Percentiles rank a stretch among this genome's conserved stretches.
phyloP scores from a whole-genome alignment of 2,888 invertebrate species.

The Tetragonisca angustula region DNA sequence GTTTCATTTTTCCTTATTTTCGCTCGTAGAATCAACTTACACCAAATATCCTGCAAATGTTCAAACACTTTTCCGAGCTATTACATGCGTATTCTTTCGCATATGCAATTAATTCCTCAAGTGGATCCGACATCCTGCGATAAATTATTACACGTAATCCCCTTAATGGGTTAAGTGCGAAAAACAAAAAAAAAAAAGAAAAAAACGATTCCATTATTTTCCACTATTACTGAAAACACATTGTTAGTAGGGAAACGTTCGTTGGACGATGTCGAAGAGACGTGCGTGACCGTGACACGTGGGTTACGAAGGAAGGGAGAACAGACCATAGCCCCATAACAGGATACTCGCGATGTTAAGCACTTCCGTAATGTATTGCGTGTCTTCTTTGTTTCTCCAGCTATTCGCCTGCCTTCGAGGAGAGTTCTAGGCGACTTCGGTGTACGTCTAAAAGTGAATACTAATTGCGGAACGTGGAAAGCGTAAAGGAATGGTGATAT shows the following conservation, averaged over 20 bases:
- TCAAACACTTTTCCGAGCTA: too few species aligned
- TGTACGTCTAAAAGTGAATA: conserved; percentile 22
- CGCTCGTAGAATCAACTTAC: too few species aligned
- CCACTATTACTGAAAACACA: conserved; percentile 61
- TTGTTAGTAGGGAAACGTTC: conserved; percentile 14
- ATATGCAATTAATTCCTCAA: too few species aligned
- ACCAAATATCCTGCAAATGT: too few species aligned
- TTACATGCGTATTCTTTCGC: too few species aligned
- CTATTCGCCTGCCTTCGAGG: conserved; percentile 3
- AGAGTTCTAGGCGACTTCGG: conserved; percentile 28
- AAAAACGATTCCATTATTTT: conserved; percentile 51
- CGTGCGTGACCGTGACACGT: conserved; percentile 65
- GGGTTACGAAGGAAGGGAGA: conserved; percentile 48
- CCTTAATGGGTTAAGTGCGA: conserved; percentile 12
- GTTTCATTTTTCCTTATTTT: too few species aligned
- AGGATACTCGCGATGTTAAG: conserved; percentile 48
- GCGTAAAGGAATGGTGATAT: conserved; percentile 16
- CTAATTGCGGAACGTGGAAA: conserved; percentile 28
- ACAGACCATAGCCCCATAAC: conserved; percentile 41
- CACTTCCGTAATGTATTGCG: conserved; percentile 57
- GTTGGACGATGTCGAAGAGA: conserved; percentile 38
- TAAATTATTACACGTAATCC: too few species aligned
- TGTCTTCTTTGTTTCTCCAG: conserved; percentile 50
- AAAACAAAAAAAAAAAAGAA: conserved; percentile 14
- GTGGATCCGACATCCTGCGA: too few species aligned